Evolutionary conservation across 2,888 invertebrate genomes (phyloP).

Genomic region (Phalera bucephala): DNA sequence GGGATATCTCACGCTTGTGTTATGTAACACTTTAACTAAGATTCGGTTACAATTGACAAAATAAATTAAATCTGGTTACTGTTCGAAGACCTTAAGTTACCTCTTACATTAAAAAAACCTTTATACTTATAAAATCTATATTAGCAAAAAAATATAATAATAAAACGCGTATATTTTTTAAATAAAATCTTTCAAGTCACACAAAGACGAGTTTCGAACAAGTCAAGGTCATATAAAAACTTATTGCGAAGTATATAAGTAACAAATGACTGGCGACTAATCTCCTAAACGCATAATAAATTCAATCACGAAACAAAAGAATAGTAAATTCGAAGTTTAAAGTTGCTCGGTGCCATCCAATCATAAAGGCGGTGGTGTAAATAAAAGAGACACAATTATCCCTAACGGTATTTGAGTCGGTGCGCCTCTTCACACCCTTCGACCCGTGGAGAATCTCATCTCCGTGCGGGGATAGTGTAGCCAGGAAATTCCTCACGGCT

Average conservation of each 20-base stretch:
- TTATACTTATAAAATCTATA: no score
- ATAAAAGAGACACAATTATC: slow-evolving; percentile 68
- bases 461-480: slow-evolving; percentile 38
- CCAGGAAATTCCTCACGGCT: slow-evolving; percentile 11
- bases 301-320: slow-evolving; percentile 23
- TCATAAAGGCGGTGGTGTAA: slow-evolving; percentile 51
- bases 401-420: slow-evolving; percentile 63
- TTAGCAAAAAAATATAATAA: no score
- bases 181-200: slow-evolving; percentile 19
- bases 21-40: slow-evolving; percentile 67
- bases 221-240: slow-evolving; percentile 28
- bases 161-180: no score
- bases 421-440: slow-evolving; percentile 60
- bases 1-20: slow-evolving; percentile 77
- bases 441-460: slow-evolving; percentile 54
- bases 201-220: slow-evolving; percentile 19
- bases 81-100: no score
- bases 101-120: no score
- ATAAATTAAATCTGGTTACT: slow-evolving; percentile 42
- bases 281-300: slow-evolving; percentile 20
- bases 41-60: slow-evolving; percentile 69
- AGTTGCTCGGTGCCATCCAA: slow-evolving; percentile 38
- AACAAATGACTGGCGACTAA: slow-evolving; percentile 17
- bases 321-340: slow-evolving; percentile 33
- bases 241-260: slow-evolving; percentile 16